These are phyloP conservation scores for Nemoura dubitans DNA, from an alignment of 2,888 invertebrate genomes.

Conservation along the genomic window DNA sequence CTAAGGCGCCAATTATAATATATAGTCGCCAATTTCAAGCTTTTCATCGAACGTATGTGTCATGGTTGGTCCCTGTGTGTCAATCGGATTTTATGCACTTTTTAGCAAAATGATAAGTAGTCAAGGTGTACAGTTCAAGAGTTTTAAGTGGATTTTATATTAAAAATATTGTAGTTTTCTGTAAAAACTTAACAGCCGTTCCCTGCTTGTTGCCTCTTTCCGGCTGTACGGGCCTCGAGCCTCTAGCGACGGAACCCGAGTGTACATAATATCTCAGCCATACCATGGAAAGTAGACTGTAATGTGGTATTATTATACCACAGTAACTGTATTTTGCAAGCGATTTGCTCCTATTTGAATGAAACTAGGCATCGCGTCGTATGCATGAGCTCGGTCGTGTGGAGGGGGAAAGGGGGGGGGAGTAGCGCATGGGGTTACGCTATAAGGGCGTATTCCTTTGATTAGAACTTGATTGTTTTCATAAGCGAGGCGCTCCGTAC, in stretches of 20 bases:
- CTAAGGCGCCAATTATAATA: too few relatives aligned
- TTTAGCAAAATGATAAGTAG: too few relatives aligned
- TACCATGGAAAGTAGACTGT: slow-evolving; percentile 21
- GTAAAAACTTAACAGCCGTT: not conserved
- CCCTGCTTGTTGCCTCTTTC: not conserved
- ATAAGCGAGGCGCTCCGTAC: slow-evolving; percentile 42
- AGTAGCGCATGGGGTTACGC: not conserved
- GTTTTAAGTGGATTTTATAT: too few relatives aligned
- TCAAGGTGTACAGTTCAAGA: too few relatives aligned
- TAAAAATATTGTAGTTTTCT: too few relatives aligned
- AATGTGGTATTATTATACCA: not conserved
- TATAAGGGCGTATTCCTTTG: slow-evolving; percentile 42
- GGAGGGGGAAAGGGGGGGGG: too few relatives aligned
- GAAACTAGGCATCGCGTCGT: slow-evolving; percentile 18
- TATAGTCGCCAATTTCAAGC: too few relatives aligned
- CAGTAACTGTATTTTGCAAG: slow-evolving; percentile 25
- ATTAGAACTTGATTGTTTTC: slow-evolving; percentile 48
- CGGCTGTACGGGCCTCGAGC: not conserved
- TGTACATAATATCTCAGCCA: slow-evolving; percentile 19
- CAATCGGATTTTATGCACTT: too few relatives aligned
- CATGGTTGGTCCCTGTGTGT: too few relatives aligned
- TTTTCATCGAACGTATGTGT: too few relatives aligned
- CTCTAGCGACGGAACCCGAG: not conserved
- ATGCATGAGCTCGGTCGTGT: slow-evolving; percentile 9
- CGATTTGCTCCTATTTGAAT: slow-evolving; percentile 31